Conservation (phyloP, 2,797 vertebrate genomes). For the Triplophysa bombifrons region DNA sequence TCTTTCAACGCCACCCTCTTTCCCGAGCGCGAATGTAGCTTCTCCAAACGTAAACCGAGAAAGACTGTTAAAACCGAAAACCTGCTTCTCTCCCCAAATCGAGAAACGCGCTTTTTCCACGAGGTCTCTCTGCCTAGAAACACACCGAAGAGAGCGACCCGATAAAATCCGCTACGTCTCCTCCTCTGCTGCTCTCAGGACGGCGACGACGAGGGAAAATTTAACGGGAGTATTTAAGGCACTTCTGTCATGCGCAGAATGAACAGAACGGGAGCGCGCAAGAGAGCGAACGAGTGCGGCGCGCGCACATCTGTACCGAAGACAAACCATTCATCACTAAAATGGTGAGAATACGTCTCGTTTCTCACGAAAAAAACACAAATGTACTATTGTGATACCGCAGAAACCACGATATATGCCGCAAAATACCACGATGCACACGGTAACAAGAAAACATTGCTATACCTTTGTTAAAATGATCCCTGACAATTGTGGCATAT, state of each 20-base stretch:
- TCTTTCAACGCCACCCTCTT: conserved; percentile 55
- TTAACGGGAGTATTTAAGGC: conserved; percentile 68
- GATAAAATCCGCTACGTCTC: conserved; percentile 19
- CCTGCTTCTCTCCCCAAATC: conserved; percentile 26
- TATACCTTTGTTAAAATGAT: no score
- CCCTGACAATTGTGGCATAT: no score
- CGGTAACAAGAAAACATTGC: no score
- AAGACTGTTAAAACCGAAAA: neutral
- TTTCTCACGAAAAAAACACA: no score
- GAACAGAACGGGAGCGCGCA: conserved; percentile 58
- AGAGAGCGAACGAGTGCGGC: conserved; percentile 5
- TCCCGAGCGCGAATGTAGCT: conserved; percentile 34
- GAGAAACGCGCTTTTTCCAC: conserved; percentile 27
- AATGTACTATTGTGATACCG: no score
- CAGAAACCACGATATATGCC: no score
- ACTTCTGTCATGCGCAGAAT: conserved; percentile 64
- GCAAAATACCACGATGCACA: no score
- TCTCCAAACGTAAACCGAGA: conserved; percentile 25
- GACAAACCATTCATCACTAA: neutral
- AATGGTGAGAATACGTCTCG: no score
- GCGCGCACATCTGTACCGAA: neutral
- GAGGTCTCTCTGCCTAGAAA: conserved; percentile 44
- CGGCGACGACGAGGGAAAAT: conserved; percentile 57
- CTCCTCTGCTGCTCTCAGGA: conserved; percentile 6
- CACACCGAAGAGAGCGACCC: conserved; percentile 32